Percentiles rank a stretch among this genome's conserved stretches.
These are phyloP conservation scores for Gasterosteus aculeatus DNA, from an alignment of 2,113 vertebrate genomes.

Conservation along the genomic window DNA sequence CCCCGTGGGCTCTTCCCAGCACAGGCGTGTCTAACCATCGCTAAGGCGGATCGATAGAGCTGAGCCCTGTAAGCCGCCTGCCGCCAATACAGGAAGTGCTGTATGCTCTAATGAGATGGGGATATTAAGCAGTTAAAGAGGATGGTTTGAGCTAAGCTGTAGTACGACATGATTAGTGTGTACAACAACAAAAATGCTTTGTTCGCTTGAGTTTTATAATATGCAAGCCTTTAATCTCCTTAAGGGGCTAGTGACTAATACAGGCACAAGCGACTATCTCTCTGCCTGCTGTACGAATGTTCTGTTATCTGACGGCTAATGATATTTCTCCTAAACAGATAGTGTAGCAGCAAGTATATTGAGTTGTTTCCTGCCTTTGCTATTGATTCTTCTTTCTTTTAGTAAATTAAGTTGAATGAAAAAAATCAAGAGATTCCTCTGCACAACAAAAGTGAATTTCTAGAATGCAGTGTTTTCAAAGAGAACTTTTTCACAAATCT, in stretches of 20 bases:
- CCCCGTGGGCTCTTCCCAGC: slow-evolving; percentile 43
- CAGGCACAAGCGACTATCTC: slow-evolving; percentile 31
- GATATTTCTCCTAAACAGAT: slow-evolving; percentile 64
- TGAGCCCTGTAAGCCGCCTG: slow-evolving; percentile 69
- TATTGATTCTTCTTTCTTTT: slow-evolving; percentile 39
- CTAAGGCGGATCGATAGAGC: slow-evolving; percentile 73
- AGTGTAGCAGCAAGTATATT: slow-evolving; percentile 32
- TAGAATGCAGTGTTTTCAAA: slow-evolving; percentile 5
- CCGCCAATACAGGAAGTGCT: slow-evolving; percentile 67
- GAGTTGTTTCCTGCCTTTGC: slow-evolving; percentile 45
- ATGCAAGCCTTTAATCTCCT: slow-evolving; percentile 61
- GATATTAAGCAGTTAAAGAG: slow-evolving; percentile 64
- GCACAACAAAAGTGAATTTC: slow-evolving; percentile 22
- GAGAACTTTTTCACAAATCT: neutral
- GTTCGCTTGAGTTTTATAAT: slow-evolving; percentile 65
- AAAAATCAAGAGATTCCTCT: slow-evolving; percentile 16
- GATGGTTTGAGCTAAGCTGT: slow-evolving; percentile 60
- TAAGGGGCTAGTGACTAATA: slow-evolving; percentile 45
- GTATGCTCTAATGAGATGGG: slow-evolving; percentile 67
- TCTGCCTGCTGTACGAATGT: slow-evolving; percentile 25
- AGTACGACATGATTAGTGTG: slow-evolving; percentile 55
- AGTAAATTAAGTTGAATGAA: slow-evolving; percentile 23
- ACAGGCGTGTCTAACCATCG: slow-evolving; percentile 67
- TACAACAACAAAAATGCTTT: slow-evolving; percentile 44
- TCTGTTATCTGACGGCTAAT: slow-evolving; percentile 33